Evolutionary conservation across 2,113 vertebrate species (phyloP).

Genomic region (Leuciscus idus): DNA sequence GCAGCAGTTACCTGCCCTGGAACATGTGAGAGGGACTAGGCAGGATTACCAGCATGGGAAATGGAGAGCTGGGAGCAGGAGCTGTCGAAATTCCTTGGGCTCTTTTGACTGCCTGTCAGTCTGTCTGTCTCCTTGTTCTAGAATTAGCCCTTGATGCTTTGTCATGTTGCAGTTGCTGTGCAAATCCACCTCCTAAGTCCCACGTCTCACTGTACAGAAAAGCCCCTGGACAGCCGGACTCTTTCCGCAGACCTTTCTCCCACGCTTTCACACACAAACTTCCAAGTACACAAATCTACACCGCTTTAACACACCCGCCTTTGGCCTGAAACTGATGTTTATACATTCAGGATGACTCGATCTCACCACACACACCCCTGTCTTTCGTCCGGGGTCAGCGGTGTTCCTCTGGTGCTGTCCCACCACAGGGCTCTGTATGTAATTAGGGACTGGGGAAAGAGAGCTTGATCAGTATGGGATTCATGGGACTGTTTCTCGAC

Average conservation of each 20-base stretch:
- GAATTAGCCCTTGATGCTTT: slow-evolving; percentile 43
- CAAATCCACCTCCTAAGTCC: slow-evolving; percentile 46
- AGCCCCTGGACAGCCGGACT: slow-evolving; percentile 30
- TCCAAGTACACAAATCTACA: neutral
- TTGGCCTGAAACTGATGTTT: slow-evolving; percentile 22
- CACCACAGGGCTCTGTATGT: slow-evolving; percentile 74
- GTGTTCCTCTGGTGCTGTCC: slow-evolving; percentile 71
- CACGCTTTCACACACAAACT: neutral
- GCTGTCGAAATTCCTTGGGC: slow-evolving; percentile 75
- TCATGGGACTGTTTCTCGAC: slow-evolving; percentile 74
- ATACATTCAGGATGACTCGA: slow-evolving; percentile 29
- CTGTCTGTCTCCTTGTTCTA: slow-evolving; percentile 39
- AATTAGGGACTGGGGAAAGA: slow-evolving; percentile 73
- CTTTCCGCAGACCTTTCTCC: slow-evolving; percentile 23
- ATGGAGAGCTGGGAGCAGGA: slow-evolving; percentile 73
- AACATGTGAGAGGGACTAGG: slow-evolving; percentile 69
- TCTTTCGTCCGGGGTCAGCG: slow-evolving; percentile 66
- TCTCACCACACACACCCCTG: slow-evolving; percentile 59
- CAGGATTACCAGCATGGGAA: slow-evolving; percentile 69
- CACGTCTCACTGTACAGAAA: slow-evolving; percentile 32
- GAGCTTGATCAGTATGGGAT: slow-evolving; percentile 70
- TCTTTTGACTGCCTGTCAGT: slow-evolving; percentile 60
- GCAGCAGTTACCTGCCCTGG: slow-evolving; percentile 73
- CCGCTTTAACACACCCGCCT: neutral
- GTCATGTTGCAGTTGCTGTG: slow-evolving; percentile 38